A percentile compares a stretch with the other conserved stretches of the same genome.
These are phyloP conservation scores for Nothoprocta perdicaria DNA, from an alignment of 2,113 vertebrate genomes.

Conservation along the genomic window DNA sequence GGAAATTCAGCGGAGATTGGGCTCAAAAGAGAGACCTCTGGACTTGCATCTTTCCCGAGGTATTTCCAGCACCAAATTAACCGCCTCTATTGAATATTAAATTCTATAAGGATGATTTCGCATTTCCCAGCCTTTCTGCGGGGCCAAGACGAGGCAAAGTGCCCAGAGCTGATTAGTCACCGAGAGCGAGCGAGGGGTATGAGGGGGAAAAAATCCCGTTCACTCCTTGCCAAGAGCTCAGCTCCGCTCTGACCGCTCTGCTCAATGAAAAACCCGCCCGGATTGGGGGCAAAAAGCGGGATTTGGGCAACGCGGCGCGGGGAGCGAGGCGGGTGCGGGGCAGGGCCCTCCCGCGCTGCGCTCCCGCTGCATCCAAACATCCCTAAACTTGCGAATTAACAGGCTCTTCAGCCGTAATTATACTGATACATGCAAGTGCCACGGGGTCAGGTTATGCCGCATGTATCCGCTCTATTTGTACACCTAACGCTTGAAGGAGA, in stretches of 20 bases:
- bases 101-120: background rate
- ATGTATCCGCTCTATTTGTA: slow-evolving; percentile 36
- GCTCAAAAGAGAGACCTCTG: background rate
- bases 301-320: no score
- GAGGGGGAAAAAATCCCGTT: background rate
- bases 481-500: slow-evolving; percentile 11
- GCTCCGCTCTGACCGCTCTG: slow-evolving; percentile 18
- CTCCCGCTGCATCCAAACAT: slow-evolving; percentile 62
- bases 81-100: background rate
- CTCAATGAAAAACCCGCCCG: background rate
- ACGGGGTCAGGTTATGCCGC: slow-evolving; percentile 46
- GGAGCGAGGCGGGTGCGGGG: background rate
- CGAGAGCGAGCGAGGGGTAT: background rate
- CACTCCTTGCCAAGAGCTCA: slow-evolving; percentile 46
- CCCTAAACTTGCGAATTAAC: slow-evolving; percentile 64
- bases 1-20: background rate
- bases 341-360: no score
- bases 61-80: background rate
- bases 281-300: background rate
- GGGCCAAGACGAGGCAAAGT: background rate
- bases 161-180: slow-evolving; percentile 24
- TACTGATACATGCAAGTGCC: slow-evolving; percentile 63
- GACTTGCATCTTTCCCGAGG: background rate
- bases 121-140: background rate
- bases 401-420: slow-evolving; percentile 66